These are phyloP conservation scores for Apostichopus japonicus DNA, from an alignment of 35 echinoderm and acorn worm genomes.

Conservation along the genomic window DNA sequence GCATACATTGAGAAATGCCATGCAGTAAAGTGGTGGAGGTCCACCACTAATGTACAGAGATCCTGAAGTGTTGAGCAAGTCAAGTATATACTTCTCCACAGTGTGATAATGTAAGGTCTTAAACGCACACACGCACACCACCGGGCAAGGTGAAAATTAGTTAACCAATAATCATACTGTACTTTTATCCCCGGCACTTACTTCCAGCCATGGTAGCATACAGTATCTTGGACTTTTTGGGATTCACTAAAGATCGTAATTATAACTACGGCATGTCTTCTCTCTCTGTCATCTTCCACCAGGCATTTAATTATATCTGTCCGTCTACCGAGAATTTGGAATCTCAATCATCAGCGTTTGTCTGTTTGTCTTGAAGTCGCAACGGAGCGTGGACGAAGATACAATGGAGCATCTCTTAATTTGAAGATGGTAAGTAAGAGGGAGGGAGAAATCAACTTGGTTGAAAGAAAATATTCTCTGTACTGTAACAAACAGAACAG, in stretches of 20 bases:
- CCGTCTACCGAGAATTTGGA: not conserved
- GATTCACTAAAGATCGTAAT: not conserved
- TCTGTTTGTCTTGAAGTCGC: not conserved
- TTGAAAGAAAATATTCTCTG: not conserved
- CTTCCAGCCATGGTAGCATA: no score
- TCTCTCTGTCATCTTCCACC: not conserved
- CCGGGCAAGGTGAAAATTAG: no score
- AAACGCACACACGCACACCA: no score
- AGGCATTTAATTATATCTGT: not conserved
- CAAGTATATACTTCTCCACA: no score
- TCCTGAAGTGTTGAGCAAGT: no score
- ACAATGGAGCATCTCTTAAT: not conserved
- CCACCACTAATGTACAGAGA: no score
- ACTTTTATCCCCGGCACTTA: no score
- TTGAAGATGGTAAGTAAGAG: not conserved
- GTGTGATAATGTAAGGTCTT: no score
- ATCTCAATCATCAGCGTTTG: not conserved
- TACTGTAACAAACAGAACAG: no score
- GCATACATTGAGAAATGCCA: no score
- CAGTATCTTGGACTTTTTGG: not conserved
- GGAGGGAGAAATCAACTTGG: not conserved
- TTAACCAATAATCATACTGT: no score
- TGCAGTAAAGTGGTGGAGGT: no score
- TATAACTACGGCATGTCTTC: not conserved
- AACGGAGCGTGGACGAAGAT: not conserved